A percentile compares a stretch with the other conserved stretches of the same genome.
Evolutionary conservation across 2,797 vertebrate species (phyloP).

Genomic region (Gambusia yucatana): DNA sequence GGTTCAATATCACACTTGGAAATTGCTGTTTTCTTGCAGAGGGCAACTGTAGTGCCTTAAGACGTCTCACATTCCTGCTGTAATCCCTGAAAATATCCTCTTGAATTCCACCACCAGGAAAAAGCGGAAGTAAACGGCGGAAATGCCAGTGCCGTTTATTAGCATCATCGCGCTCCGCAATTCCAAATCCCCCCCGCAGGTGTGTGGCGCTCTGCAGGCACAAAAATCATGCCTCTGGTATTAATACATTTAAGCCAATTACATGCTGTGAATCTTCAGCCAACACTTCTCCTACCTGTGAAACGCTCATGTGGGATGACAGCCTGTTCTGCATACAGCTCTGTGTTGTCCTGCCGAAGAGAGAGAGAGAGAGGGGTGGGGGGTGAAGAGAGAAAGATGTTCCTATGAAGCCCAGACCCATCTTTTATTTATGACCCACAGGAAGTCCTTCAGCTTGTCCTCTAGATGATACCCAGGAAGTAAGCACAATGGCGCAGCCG

Average conservation of each 20-base stretch:
- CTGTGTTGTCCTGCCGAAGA: conserved; percentile 31
- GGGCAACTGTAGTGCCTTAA: conserved; percentile 35
- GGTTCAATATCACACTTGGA: conserved; percentile 62
- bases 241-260: conserved; percentile 71
- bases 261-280: conserved; percentile 67
- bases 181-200: conserved; percentile 29
- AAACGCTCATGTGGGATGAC: conserved; percentile 67
- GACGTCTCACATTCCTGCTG: conserved; percentile 18
- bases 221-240: conserved; percentile 56
- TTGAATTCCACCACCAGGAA: background rate
- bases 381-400: conserved; percentile 48
- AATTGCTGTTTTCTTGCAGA: conserved; percentile 63
- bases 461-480: conserved; percentile 81
- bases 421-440: conserved; percentile 83
- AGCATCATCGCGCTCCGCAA: conserved; percentile 26
- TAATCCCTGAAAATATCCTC: conserved; percentile 17
- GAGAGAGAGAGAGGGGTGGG: conserved; percentile 6
- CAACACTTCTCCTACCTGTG: conserved; percentile 69
- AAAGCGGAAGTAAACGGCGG: conserved; percentile 17
- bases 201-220: conserved; percentile 20
- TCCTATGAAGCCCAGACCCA: conserved; percentile 70
- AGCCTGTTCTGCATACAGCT: conserved; percentile 50
- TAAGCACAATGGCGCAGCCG: conserved; percentile 63
- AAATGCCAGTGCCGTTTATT: conserved; percentile 7
- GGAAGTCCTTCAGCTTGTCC: conserved; percentile 80